phyloP scores from a whole-genome alignment of 2,113 vertebrate genomes.

The Amblyornis subalaris region DNA sequence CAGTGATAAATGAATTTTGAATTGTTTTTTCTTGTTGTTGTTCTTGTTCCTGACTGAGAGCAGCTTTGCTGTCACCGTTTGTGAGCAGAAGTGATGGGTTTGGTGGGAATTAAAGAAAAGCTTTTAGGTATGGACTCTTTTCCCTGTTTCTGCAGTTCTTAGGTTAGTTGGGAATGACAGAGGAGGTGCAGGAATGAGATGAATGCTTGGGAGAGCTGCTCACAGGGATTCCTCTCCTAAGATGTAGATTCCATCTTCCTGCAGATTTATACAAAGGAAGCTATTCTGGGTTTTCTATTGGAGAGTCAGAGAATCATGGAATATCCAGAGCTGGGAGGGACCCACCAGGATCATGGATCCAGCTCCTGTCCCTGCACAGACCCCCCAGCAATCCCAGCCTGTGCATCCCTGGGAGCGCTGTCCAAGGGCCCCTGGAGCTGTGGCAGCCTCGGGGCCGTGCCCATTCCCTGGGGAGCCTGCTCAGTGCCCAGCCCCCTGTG shows the following conservation, averaged over 20 bases:
- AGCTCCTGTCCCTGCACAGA: neutral
- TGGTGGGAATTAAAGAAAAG: neutral
- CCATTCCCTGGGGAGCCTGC: neutral
- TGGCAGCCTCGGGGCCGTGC: neutral
- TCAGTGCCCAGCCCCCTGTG: neutral
- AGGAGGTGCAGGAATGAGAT: neutral
- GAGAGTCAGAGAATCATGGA: neutral
- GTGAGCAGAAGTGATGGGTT: neutral
- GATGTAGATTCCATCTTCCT: neutral
- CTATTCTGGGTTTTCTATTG: neutral
- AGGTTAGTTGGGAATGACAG: neutral
- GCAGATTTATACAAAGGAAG: neutral
- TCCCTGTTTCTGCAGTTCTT: neutral
- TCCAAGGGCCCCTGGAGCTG: neutral
- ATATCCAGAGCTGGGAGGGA: fast-evolving
- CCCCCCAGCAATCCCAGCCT: neutral
- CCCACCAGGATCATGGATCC: fast-evolving
- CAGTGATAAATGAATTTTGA: neutral
- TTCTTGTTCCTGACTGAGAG: neutral
- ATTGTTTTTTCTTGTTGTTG: neutral
- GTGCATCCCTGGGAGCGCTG: neutral
- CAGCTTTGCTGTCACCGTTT: neutral
- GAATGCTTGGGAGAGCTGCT: neutral
- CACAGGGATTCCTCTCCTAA: neutral
- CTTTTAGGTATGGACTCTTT: neutral